Percentiles rank a stretch among this genome's conserved stretches.
Evolutionary conservation across 2,797 vertebrate genomes (phyloP).

Genomic region (Neostethus bicornis): DNA sequence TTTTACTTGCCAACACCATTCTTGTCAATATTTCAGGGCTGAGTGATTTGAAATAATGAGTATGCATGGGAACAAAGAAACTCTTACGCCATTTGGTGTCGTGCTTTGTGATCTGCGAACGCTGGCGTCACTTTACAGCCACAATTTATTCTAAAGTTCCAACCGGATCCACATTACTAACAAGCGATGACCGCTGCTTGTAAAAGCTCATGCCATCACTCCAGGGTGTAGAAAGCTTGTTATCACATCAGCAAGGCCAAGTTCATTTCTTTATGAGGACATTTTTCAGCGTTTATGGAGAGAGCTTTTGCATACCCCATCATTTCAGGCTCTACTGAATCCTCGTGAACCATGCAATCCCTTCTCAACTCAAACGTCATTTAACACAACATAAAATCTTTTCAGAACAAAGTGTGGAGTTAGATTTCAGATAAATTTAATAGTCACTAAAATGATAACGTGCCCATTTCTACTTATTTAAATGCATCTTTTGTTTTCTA

Average conservation of each 20-base stretch:
- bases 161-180: conserved; percentile 14
- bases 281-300: conserved; percentile 18
- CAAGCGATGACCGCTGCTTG: conserved; percentile 4
- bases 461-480: too few species aligned
- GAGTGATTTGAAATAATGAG: conserved; percentile 56
- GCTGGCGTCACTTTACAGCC: conserved; percentile 22
- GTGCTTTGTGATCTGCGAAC: conserved; percentile 37
- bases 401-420: conserved; percentile 20
- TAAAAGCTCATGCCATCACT: conserved; percentile 5
- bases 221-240: conserved; percentile 6
- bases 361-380: conserved; percentile 10
- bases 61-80: conserved; percentile 41
- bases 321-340: conserved; percentile 66
- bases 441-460: too few species aligned
- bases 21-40: conserved; percentile 53
- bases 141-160: conserved; percentile 17
- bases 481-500: too few species aligned
- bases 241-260: conserved; percentile 29
- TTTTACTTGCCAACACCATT: conserved; percentile 24
- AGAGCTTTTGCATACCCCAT: conserved; percentile 36
- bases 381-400: conserved; percentile 10
- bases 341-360: conserved; percentile 6
- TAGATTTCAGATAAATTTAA: conserved; percentile 9
- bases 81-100: conserved; percentile 44
- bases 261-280: conserved; percentile 11